Conservation (phyloP, 2,797 vertebrate genomes). For the Ibycter americanus region DNA sequence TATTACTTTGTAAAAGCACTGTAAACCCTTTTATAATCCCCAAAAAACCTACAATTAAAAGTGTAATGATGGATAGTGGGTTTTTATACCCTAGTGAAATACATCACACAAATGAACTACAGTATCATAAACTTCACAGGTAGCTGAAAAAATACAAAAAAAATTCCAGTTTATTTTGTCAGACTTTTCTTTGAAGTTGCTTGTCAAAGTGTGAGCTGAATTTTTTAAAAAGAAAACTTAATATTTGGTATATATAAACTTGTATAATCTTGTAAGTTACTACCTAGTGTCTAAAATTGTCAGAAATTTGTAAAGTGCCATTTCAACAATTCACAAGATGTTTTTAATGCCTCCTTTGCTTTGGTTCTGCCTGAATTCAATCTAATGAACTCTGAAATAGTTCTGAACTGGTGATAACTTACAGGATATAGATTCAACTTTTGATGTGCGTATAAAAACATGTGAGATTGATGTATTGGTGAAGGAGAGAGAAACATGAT, state of each 20-base stretch:
- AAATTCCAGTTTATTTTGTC: background rate
- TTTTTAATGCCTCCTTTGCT: background rate
- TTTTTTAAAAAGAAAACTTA: background rate
- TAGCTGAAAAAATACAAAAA: background rate
- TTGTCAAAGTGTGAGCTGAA: background rate
- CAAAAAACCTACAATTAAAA: background rate
- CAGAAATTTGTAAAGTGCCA: background rate
- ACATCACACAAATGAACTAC: background rate
- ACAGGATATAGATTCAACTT: background rate
- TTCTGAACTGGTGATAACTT: background rate
- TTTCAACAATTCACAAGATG: background rate
- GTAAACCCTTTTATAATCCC: background rate
- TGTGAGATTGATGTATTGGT: background rate
- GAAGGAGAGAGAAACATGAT: background rate
- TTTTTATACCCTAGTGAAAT: background rate
- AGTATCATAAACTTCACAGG: background rate
- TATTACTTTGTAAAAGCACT: background rate
- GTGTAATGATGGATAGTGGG: background rate
- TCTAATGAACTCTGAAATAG: background rate
- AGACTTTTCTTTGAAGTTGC: background rate
- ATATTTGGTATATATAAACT: background rate
- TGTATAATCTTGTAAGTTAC: background rate
- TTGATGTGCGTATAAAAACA: background rate
- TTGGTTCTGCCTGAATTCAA: background rate
- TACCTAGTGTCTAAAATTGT: background rate